Evolutionary conservation across 1,140 invertebrate species (phyloP).

Genomic region (Periplaneta americana): DNA sequence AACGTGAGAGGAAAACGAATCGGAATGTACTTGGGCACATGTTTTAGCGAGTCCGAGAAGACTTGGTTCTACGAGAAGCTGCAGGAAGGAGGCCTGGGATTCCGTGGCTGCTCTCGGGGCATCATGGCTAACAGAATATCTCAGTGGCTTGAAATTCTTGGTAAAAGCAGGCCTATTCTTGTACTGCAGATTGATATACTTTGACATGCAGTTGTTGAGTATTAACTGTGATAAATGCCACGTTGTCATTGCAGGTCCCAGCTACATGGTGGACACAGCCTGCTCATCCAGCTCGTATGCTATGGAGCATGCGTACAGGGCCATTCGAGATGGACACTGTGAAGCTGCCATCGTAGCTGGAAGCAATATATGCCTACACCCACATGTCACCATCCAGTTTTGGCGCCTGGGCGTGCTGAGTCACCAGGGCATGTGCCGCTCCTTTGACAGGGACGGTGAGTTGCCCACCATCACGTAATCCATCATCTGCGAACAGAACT

Average conservation of each 20-base stretch:
- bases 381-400: conserved; percentile 50
- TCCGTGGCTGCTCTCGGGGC: conserved; percentile 78
- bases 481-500: too few species aligned
- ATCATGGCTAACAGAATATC: conserved; percentile 92
- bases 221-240: too few species aligned
- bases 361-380: conserved; percentile 46
- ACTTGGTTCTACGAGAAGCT: conserved; percentile 59
- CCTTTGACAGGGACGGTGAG: conserved; percentile 61
- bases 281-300: conserved; percentile 20
- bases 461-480: too few species aligned
- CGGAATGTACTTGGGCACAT: conserved; percentile 76
- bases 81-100: conserved; percentile 49
- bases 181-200: too few species aligned
- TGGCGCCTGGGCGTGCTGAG: conserved; percentile 54
- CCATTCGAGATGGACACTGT: conserved; percentile 42
- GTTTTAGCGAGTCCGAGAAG: conserved; percentile 69
- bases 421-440: conserved; percentile 58
- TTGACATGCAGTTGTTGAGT: too few species aligned
- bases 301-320: conserved; percentile 13
- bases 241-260: conserved; percentile 24
- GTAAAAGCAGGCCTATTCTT: too few species aligned
- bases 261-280: conserved; percentile 23
- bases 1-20: conserved; percentile 63
- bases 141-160: conserved; percentile 60
- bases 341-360: conserved; percentile 57